Evolutionary conservation across 2,888 invertebrate species (phyloP), one percentile per base, ranked within the genome.

Genomic region (Trissonchulus latispiculum): DNA sequence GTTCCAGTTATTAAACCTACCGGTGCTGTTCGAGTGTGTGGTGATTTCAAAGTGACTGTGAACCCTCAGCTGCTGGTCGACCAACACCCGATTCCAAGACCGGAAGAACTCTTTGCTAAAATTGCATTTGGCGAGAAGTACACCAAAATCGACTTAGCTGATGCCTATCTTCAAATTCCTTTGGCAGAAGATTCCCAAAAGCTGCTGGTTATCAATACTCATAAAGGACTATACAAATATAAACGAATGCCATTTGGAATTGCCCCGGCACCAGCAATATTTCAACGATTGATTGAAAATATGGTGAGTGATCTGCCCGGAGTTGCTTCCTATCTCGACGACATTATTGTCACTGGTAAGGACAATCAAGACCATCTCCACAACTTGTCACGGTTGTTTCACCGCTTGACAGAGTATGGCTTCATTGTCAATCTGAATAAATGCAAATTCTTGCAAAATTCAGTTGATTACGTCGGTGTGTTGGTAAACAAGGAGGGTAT

Each of bases 401-500:
- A 69, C 29, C 70, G 76, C 48, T 72, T 80, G 32, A 69, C 73
- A 31, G 70, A 72, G 28, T 74, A 73, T 36, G 77, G 77, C 18
- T 71, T 78, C 48, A 72, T 75, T 8, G 71, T 78, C 1, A 77
- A 77, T 32, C 73, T 71, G 33, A 76, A 74, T 8, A 79, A 80
- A 66, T 80, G 78, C 70, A 68, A 70, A 32, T 79, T 78, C 71
- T 59, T 77, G 28, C 71, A 73, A n/a, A 72, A 72, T 1, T 68
- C 72, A 64, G 76, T 80, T 8, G 75, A 75, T 15, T 79, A 79
- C 73, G 68, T 80, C 18, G 80, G 80, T 2, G 77, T 78, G 72
- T 37, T 70, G 18, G 74, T 78, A 15, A 73, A 76, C 64, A 70
- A 73, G 28, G 62, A 77, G 28, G 80, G 80, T 0, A 69, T 78